Conservation (phyloP, 92 coral and sea anemone species). For the Muricea muricata region DNA sequence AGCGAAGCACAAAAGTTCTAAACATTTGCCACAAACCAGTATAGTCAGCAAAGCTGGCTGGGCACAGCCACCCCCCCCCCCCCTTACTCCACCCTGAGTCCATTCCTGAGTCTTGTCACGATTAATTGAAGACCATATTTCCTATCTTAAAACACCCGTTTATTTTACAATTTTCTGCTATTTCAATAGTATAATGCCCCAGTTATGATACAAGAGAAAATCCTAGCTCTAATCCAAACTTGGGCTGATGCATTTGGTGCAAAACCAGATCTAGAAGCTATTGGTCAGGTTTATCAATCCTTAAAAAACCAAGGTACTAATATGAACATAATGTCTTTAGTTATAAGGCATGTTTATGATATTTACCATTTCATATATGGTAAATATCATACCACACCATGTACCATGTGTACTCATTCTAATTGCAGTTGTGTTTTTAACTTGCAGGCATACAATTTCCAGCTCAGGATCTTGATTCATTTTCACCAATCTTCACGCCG, state of each 20-base stretch:
- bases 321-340: no score
- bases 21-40: no score
- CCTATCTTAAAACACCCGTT: no score
- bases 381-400: not conserved
- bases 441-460: conserved; percentile 86
- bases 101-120: no score
- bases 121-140: no score
- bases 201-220: conserved; percentile 88
- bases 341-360: conserved; percentile 17
- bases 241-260: conserved; percentile 98
- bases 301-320: conserved; percentile 83
- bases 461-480: conserved; percentile 86
- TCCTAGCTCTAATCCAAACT: conserved; percentile 85
- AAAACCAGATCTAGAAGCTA: conserved; percentile 73
- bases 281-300: conserved; percentile 76
- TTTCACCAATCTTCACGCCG: conserved; percentile 95
- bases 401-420: not conserved
- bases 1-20: no score
- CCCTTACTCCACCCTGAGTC: no score
- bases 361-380: not conserved
- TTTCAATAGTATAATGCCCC: conserved; percentile 82
- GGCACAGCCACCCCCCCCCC: no score
- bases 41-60: no score
- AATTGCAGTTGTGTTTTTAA: not conserved
- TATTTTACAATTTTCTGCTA: not conserved